Evolutionary conservation across 2,888 invertebrate genomes (phyloP).

Genomic region (Pecten maximus): DNA sequence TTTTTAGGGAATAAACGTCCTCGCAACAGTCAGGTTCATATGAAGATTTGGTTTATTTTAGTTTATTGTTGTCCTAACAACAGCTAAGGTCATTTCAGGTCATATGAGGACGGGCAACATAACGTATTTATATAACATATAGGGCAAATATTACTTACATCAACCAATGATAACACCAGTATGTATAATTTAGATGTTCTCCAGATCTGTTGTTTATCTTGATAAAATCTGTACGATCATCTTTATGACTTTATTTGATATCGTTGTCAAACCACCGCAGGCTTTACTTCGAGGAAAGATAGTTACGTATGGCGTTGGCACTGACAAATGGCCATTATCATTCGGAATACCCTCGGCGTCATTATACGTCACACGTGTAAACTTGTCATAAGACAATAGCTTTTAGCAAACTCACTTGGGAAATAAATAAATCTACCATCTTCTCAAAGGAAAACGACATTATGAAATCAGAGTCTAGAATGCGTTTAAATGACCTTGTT

Average conservation of each 20-base stretch:
- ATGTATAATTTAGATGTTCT: not conserved
- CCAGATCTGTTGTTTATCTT: not conserved
- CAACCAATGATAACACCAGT: no score
- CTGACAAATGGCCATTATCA: not conserved
- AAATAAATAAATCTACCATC: not conserved
- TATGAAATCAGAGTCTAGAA: not conserved
- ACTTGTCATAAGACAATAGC: not conserved
- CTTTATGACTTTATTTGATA: not conserved
- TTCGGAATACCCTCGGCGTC: not conserved
- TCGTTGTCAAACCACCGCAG: not conserved
- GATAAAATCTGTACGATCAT: not conserved
- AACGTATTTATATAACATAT: no score
- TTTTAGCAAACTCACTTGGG: no score
- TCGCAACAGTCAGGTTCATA: no score
- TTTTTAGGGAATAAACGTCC: no score
- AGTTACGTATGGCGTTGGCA: not conserved
- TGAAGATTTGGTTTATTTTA: no score
- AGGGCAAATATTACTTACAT: no score
- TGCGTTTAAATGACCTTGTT: not conserved
- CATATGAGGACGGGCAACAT: no score
- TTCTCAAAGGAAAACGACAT: not conserved
- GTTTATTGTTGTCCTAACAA: no score
- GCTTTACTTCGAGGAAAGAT: not conserved
- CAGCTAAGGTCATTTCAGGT: no score
- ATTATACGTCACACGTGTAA: not conserved